Evolutionary conservation across 2,888 invertebrate species (phyloP).

Genomic region (Cantharis lateralis): DNA sequence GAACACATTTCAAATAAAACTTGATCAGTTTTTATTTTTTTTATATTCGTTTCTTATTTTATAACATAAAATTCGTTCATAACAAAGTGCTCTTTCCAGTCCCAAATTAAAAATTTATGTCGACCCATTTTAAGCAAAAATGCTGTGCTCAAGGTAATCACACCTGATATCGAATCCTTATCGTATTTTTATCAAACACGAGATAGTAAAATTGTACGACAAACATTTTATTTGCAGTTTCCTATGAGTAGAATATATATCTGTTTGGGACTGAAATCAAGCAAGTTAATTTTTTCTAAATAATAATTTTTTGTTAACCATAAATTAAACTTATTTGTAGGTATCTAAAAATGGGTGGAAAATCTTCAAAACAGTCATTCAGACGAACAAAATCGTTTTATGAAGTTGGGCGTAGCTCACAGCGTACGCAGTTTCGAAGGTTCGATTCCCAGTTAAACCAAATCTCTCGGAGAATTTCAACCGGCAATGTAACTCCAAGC

Average conservation of each 20-base stretch:
- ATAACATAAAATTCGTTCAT: background rate
- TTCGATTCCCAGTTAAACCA: background rate
- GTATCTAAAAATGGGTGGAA: constrained; percentile 11
- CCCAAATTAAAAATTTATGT: background rate
- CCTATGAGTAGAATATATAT: background rate
- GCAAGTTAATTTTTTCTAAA: background rate
- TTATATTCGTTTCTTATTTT: background rate
- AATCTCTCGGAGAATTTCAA: constrained; percentile 7
- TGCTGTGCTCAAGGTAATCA: background rate
- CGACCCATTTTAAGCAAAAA: background rate
- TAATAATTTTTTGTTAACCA: background rate
- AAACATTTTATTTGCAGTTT: background rate
- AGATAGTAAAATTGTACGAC: background rate
- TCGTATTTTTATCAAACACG: background rate
- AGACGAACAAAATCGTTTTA: constrained; percentile 12
- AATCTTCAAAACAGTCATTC: constrained; percentile 6
- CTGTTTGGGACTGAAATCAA: background rate
- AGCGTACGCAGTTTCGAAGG: constrained; percentile 15
- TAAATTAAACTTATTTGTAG: background rate
- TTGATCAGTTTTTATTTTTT: background rate
- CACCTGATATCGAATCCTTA: background rate
- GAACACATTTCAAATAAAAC: background rate
- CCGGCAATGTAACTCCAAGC: background rate
- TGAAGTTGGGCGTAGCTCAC: constrained; percentile 17
- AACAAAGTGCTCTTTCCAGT: background rate